Evolutionary conservation across 2,888 invertebrate species (phyloP).

Genomic region (Ceramica pisi): DNA sequence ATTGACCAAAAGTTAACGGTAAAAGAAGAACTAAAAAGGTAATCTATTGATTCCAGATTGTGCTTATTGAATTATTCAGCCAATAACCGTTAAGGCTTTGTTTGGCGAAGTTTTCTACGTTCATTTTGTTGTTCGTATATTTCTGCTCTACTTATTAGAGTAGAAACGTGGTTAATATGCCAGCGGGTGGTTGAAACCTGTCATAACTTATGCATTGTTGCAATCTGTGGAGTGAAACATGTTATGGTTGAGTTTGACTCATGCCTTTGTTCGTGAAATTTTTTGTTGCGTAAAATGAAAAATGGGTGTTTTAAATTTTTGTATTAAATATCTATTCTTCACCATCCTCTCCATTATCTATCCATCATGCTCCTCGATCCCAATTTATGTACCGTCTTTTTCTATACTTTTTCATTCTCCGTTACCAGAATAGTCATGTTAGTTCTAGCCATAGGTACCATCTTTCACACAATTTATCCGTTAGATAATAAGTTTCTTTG

Average conservation of each 20-base stretch:
- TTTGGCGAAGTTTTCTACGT: constrained; percentile 35
- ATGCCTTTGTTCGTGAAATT: constrained; percentile 38
- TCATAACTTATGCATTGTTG: constrained; percentile 61
- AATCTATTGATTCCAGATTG: constrained; percentile 30
- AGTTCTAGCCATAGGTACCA: no score
- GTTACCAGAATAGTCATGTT: no score
- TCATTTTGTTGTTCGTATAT: constrained; percentile 52
- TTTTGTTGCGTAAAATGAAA: constrained; percentile 11
- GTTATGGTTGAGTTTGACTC: constrained; percentile 31
- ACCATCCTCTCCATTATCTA: no score
- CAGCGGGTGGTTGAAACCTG: constrained; percentile 45
- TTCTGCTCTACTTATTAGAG: constrained; percentile 56
- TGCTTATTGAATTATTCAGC: constrained; percentile 53
- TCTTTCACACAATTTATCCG: no score
- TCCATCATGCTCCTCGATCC: no score
- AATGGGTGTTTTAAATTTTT: not conserved
- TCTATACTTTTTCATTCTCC: no score
- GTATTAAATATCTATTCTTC: not conserved
- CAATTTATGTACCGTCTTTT: no score
- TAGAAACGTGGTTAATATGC: constrained; percentile 49
- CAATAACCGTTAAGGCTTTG: constrained; percentile 40
- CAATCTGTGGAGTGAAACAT: constrained; percentile 56
- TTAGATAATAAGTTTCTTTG: no score
- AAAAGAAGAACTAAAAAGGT: constrained; percentile 23
- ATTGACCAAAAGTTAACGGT: constrained; percentile 50